Percentiles rank a stretch among this genome's conserved stretches.
Evolutionary conservation across 2,888 invertebrate species (phyloP).

Genomic region (Nysson spinosus): DNA sequence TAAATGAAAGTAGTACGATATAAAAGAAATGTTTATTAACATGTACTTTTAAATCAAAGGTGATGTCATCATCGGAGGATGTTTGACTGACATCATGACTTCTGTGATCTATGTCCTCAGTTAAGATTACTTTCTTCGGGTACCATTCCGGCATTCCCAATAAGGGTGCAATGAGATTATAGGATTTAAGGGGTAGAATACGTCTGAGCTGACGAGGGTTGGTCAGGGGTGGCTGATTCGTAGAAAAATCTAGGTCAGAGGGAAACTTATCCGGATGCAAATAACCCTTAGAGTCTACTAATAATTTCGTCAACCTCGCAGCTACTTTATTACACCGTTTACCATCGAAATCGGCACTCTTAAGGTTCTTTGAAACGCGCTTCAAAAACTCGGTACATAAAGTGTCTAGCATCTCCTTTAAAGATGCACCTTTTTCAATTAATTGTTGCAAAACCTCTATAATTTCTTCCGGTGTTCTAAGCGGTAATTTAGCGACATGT

Average conservation of each 20-base stretch:
- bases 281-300: constrained; percentile 68
- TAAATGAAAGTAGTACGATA: background rate
- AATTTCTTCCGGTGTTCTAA: constrained; percentile 46
- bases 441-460: constrained; percentile 36
- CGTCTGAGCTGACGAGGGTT: constrained; percentile 64
- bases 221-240: constrained; percentile 64
- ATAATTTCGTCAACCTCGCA: constrained; percentile 62
- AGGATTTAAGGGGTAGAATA: constrained; percentile 63
- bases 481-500: constrained; percentile 24
- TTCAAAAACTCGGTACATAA: constrained; percentile 60
- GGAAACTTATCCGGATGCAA: constrained; percentile 56
- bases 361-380: constrained; percentile 7
- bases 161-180: constrained; percentile 67
- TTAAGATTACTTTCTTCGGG: constrained; percentile 7
- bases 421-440: constrained; percentile 29
- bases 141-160: constrained; percentile 63
- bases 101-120: background rate
- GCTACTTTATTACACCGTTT: constrained; percentile 48
- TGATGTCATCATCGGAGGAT: background rate
- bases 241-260: constrained; percentile 64
- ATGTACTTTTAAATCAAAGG: constrained; percentile 32
- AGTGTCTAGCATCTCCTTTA: constrained; percentile 46
- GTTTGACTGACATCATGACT: background rate
- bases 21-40: background rate
- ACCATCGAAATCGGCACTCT: background rate